Percentiles rank a stretch among this genome's conserved stretches.
Evolutionary conservation across 2,888 invertebrate genomes (phyloP).

Genomic region (Cancer borealis): DNA sequence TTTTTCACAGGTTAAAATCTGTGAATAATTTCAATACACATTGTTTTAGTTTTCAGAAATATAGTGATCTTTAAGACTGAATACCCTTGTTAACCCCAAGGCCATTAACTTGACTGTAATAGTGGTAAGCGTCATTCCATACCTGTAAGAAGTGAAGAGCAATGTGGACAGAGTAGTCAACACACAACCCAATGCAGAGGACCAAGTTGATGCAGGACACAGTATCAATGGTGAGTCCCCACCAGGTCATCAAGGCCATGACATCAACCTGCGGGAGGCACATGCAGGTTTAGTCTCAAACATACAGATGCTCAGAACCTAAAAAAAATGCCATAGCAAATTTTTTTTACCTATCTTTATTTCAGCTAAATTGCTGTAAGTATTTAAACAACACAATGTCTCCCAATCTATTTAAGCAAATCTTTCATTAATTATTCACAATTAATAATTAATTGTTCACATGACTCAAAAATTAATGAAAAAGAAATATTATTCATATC

Average conservation of each 20-base stretch:
- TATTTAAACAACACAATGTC: not conserved
- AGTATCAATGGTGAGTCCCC: conserved; percentile 82
- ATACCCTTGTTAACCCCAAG: not conserved
- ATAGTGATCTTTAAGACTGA: not conserved
- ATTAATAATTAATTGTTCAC: too few species aligned
- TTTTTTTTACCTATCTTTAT: not conserved
- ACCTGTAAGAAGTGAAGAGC: conserved; percentile 80
- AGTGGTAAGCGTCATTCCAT: conserved; percentile 65
- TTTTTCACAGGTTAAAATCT: not conserved
- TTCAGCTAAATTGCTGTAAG: not conserved
- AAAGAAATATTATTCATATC: too few species aligned
- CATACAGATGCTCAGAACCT: not conserved
- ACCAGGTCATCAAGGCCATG: conserved; percentile 76
- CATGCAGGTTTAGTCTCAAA: not conserved
- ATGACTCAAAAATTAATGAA: too few species aligned
- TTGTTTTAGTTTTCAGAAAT: not conserved
- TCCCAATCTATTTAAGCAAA: not conserved
- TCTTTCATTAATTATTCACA: too few species aligned
- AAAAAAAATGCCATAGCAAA: not conserved
- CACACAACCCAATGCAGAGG: conserved; percentile 82
- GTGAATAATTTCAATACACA: not conserved
- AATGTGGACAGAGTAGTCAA: conserved; percentile 82
- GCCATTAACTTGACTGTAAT: not conserved
- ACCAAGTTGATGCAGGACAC: conserved; percentile 82
- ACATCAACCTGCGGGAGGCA: conserved; percentile 84